Conservation (phyloP, 2,888 invertebrate genomes). For the Boloria selene region DNA sequence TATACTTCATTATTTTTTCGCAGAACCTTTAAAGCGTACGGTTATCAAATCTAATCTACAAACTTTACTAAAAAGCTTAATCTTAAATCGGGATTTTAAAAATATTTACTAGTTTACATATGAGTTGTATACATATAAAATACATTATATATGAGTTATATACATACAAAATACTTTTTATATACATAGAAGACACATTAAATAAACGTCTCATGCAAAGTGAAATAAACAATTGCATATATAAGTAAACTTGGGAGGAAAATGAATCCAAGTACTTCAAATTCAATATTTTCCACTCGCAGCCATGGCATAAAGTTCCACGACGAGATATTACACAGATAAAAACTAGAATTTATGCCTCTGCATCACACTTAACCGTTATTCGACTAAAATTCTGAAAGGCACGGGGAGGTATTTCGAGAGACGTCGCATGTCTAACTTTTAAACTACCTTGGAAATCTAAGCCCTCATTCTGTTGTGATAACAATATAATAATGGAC, state of each 20-base stretch:
- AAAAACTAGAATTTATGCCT: constrained; percentile 62
- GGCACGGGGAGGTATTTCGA: constrained; percentile 32
- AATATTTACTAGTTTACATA: too few species aligned
- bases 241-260: neutral
- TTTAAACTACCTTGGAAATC: neutral
- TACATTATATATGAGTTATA: too few species aligned
- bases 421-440: neutral
- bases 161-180: too few species aligned
- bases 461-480: neutral
- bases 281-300: constrained; percentile 47
- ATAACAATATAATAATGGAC: too few species aligned
- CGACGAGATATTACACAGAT: constrained; percentile 52
- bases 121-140: too few species aligned
- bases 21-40: too few species aligned
- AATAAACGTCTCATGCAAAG: neutral
- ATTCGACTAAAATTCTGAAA: constrained; percentile 53
- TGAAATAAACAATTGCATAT: neutral
- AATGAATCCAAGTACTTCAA: constrained; percentile 41
- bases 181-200: too few species aligned
- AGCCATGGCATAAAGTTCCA: constrained; percentile 45
- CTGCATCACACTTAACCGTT: constrained; percentile 55
- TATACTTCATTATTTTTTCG: too few species aligned
- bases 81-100: too few species aligned
- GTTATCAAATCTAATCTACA: too few species aligned
- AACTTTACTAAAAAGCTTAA: too few species aligned